Evolutionary conservation across 1,140 invertebrate species (phyloP), one percentile per base, ranked within the genome.

Genomic region (Plutomurus gul): DNA sequence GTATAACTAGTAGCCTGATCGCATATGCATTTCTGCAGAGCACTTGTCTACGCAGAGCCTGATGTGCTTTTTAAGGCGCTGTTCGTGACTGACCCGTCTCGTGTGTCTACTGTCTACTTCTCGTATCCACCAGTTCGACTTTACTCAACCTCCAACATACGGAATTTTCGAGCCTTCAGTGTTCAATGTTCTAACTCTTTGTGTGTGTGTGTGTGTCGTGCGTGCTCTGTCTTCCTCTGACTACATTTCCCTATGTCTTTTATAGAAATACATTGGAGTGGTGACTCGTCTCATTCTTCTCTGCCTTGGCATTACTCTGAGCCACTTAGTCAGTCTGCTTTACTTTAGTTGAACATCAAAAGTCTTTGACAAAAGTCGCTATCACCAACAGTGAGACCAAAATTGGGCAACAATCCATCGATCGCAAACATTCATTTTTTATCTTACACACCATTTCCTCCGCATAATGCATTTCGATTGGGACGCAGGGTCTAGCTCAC

Each of bases 401-500:
- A 70, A 77, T 40, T 36, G 27, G 51, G 27, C 51, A 76, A 80
- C 47, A 79, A 73, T 76, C 40, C 65, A 77, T 81, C 75, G 75
- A 81, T 77, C 75, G 37, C 70, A 37, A 77, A 65, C 79, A 77
- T 77, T 81, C 79, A 81, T 77, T 81, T 77, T 77, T 81, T 77
- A 81, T 77, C 79, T 81, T 77, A 77, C 79, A 77, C 79, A 81
- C 76, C 79, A 81, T 81, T 81, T 81, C 75, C 79, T 75, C 51
- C 47, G 43, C 75, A 77, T 77, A 81, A 81, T 81, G 79, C 51
- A 81, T 81, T 81, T 78, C 30, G 70, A 78, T 74, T 74, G 70
- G 33, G 37, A 43, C 11, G 13, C n/a, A 27, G 16, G 51, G 46
- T 27, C 60, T 37, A 25, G 30, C 33, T 40, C 70, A 74, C 33